phyloP scores from a whole-genome alignment of 2,888 invertebrate species.

The Chrysolina oricalcia region DNA sequence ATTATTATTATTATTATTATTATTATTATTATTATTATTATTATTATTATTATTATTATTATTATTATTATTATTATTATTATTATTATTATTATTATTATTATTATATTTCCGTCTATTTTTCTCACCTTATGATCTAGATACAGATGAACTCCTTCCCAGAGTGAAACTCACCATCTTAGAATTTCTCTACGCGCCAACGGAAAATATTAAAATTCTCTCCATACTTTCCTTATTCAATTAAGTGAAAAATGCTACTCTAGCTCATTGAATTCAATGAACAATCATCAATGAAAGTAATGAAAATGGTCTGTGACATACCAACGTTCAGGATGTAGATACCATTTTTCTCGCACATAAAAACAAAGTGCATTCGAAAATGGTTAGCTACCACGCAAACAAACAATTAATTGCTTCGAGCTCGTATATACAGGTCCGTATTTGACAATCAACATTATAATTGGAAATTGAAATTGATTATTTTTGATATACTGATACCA shows the following conservation, averaged over 20 bases:
- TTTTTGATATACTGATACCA: too few species aligned
- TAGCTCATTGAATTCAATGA: constrained; percentile 6
- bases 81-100: too few species aligned
- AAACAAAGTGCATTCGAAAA: constrained; percentile 41
- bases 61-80: too few species aligned
- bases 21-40: too few species aligned
- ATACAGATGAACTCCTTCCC: too few species aligned
- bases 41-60: too few species aligned
- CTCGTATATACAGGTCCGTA: constrained; percentile 28
- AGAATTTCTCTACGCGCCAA: not conserved
- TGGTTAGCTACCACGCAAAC: constrained; percentile 47
- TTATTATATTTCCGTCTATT: too few species aligned
- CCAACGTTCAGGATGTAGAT: constrained; percentile 25
- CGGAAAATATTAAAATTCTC: not conserved
- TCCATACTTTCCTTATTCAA: constrained; percentile 17
- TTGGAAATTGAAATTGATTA: not conserved
- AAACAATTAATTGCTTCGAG: constrained; percentile 43
- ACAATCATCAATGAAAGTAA: constrained; percentile 17
- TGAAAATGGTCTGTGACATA: constrained; percentile 6
- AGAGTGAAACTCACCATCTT: too few species aligned
- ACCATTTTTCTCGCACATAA: constrained; percentile 19
- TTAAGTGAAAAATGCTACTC: not conserved
- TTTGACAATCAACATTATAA: not conserved
- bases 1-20: too few species aligned
- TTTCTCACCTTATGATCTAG: too few species aligned